Conservation (phyloP, 1,140 invertebrate species). For the Zaprionus inermis region DNA sequence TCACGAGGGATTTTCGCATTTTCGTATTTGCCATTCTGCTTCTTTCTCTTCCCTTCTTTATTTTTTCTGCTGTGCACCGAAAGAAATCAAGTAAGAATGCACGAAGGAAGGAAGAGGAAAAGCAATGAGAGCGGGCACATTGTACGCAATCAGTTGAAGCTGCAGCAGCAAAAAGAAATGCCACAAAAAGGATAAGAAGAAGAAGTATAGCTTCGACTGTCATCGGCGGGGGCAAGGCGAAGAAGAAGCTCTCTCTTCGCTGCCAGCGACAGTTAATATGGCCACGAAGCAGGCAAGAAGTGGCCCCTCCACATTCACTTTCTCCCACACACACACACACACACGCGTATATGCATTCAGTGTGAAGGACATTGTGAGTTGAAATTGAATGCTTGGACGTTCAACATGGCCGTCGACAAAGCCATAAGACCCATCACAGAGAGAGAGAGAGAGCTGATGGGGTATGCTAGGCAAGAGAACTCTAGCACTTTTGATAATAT, state of each 20-base stretch:
- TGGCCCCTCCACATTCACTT: slow-evolving; percentile 17
- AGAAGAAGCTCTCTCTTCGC: neutral
- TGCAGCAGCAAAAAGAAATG: slow-evolving; percentile 6
- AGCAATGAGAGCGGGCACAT: slow-evolving; percentile 42
- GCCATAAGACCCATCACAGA: neutral
- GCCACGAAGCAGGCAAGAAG: slow-evolving; percentile 26
- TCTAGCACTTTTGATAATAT: neutral
- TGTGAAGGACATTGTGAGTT: slow-evolving; percentile 73
- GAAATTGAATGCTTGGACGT: slow-evolving; percentile 66
- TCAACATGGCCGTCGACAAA: slow-evolving; percentile 31
- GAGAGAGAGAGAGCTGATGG: neutral
- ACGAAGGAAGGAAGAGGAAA: slow-evolving; percentile 3
- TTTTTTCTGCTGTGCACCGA: slow-evolving; percentile 13
- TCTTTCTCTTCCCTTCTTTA: neutral
- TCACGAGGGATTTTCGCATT: slow-evolving; percentile 68
- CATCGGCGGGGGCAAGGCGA: slow-evolving; percentile 19
- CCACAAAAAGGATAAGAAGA: slow-evolving; percentile 19
- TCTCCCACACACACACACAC: slow-evolving; percentile 10
- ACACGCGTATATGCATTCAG: slow-evolving; percentile 42
- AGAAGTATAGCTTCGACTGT: slow-evolving; percentile 62
- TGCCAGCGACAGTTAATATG: slow-evolving; percentile 62
- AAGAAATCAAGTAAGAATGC: slow-evolving; percentile 39
- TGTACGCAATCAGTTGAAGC: slow-evolving; percentile 63
- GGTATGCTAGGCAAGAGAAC: slow-evolving; percentile 3
- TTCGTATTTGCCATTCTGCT: slow-evolving; percentile 25